Conservation (phyloP, 2,797 vertebrate genomes). For the Myotis myotis region DNA sequence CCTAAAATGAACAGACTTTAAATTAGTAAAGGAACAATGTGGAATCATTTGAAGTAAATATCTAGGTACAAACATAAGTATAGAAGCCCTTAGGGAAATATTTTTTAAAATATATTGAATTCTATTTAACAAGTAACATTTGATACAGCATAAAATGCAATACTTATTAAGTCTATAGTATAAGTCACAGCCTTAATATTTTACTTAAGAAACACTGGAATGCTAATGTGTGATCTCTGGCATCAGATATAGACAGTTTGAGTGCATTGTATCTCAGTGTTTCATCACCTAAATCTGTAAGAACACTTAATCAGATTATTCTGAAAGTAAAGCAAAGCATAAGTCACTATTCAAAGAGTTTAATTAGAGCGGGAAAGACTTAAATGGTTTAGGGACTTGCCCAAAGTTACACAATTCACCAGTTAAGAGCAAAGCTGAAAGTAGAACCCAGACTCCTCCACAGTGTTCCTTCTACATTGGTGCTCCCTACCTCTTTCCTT, state of each 20-base stretch:
- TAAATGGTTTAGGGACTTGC: neutral
- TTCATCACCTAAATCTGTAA: neutral
- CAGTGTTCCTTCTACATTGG: neutral
- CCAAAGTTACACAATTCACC: neutral
- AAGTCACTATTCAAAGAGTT: neutral
- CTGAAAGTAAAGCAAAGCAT: neutral
- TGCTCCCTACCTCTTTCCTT: neutral
- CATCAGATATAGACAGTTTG: neutral
- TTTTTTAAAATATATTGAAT: neutral
- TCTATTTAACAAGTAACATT: neutral
- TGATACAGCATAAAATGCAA: neutral
- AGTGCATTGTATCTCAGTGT: neutral
- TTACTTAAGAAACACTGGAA: neutral
- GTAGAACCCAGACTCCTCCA: neutral
- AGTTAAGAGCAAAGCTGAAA: neutral
- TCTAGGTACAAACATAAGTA: neutral
- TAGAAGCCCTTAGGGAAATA: neutral
- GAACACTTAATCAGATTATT: slow-evolving; percentile 8
- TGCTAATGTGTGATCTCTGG: neutral
- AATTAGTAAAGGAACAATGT: slow-evolving; percentile 13
- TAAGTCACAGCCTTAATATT: neutral
- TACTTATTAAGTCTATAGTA: neutral
- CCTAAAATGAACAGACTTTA: neutral
- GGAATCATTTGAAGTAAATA: slow-evolving; percentile 4
- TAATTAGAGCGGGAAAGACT: neutral